Base-by-base conservation (phyloP, 2,888 invertebrate species). In the Megastigmus dorsalis region DNA sequence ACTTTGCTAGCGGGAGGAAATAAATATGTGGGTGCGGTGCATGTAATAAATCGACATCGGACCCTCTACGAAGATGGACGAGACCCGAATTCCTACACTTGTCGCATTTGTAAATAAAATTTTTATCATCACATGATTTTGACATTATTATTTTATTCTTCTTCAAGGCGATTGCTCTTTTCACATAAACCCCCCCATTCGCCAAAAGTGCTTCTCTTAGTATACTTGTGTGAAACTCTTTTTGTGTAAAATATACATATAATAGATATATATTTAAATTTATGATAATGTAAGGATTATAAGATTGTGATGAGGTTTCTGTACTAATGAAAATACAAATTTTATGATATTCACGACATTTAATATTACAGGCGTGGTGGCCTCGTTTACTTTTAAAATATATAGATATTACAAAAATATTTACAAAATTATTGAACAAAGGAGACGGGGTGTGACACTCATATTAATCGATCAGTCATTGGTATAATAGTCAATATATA, bases 21-120 rank as follows among this genome's bases (percentile, higher is more conserved):
- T n/a, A n/a, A n/a, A n/a, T 48, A 62, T 13, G 50, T 63, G 63
- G 38, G 50, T n/a, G n/a, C n/a, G n/a, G n/a, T 55, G 62, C 30
- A 72, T 66, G 74, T 75, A 57, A n/a, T n/a, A n/a, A n/a, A 63
- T 69, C 71, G 80, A 73, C 78, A 75, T 79, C 80, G 80, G 80
- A 78, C 81, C 82, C 83, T 84, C 84, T 85, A 81, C 82, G 84
- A 84, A 78, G 82, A 82, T 80, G 83, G 82, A 83, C 83, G 83
- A 82, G 82, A 82, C 79, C 83, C 80, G 82, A 85, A 86, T 86
- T 85, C 86, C 85, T 84, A 86, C 84, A 86, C 84, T 86, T 85
- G 85, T 86, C 85, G 85, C 85, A 86, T 86, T 86, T 86, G 86
- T 86, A 86, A 86, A 86, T 86, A 86, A 86, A 86, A 86, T 86